phyloP scores from a whole-genome alignment of 2,113 vertebrate genomes.

The Nymphicus hollandicus region DNA sequence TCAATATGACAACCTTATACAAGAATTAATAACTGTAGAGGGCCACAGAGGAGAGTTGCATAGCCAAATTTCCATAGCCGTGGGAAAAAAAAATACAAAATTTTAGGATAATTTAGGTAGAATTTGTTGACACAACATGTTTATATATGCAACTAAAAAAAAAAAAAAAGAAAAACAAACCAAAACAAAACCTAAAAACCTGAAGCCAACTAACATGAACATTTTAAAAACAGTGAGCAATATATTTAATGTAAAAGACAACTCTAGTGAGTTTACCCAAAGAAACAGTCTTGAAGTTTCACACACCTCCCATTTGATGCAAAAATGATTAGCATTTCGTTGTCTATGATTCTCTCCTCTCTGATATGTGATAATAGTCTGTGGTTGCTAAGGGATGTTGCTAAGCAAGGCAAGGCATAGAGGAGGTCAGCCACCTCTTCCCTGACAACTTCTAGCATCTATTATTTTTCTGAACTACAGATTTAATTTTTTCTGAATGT shows the following conservation, averaged over 20 bases:
- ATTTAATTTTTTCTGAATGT: not conserved
- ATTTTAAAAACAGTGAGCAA: not conserved
- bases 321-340: not conserved
- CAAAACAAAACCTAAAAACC: not conserved
- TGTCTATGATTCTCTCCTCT: not conserved
- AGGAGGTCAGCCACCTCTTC: not conserved
- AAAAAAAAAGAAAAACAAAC: not conserved
- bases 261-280: not conserved
- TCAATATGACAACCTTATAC: not conserved
- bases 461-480: constrained; percentile 4
- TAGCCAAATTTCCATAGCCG: not conserved
- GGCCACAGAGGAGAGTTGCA: not conserved
- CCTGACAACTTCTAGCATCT: not conserved
- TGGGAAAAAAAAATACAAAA: not conserved
- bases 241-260: not conserved
- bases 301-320: not conserved
- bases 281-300: not conserved
- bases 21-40: not conserved
- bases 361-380: not conserved
- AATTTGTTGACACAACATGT: not conserved
- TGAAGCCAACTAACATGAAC: not conserved
- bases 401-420: not conserved
- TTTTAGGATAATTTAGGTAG: not conserved
- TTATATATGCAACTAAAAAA: not conserved
- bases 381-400: constrained; percentile 5